Conservation (phyloP, 2,888 invertebrate species). For the Eupeodes latifasciatus region DNA sequence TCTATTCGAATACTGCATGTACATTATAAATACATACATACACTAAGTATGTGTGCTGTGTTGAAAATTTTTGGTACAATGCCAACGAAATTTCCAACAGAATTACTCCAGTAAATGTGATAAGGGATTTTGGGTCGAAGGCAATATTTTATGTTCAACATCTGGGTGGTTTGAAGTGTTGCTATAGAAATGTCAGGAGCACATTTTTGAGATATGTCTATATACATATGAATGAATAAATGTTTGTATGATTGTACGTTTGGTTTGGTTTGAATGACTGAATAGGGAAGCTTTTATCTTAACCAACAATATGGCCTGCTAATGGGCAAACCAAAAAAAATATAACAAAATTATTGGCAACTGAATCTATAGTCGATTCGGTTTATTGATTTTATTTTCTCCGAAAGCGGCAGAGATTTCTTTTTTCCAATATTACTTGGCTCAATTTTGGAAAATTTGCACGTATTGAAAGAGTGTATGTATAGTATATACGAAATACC, state of each 20-base stretch:
- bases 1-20: background rate
- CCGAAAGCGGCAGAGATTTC: background rate
- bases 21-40: background rate
- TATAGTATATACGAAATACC: background rate
- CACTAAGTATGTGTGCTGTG: background rate
- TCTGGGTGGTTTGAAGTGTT: slow-evolving; percentile 56
- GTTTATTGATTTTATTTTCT: slow-evolving; percentile 52
- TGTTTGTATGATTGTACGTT: no score
- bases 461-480: background rate
- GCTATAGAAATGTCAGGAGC: slow-evolving; percentile 52
- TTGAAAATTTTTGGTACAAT: slow-evolving; percentile 28
- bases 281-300: slow-evolving; percentile 51
- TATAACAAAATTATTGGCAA: slow-evolving; percentile 49
- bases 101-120: slow-evolving; percentile 39
- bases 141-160: slow-evolving; percentile 49
- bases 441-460: background rate
- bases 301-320: slow-evolving; percentile 52
- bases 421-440: background rate
- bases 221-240: no score
- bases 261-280: slow-evolving; percentile 32
- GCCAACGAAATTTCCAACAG: slow-evolving; percentile 53
- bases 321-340: slow-evolving; percentile 35
- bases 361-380: background rate
- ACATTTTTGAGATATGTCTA: slow-evolving; percentile 30
- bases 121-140: slow-evolving; percentile 25